Evolutionary conservation across 2,797 vertebrate species (phyloP).

Genomic region (Neomorphus geoffroyi): DNA sequence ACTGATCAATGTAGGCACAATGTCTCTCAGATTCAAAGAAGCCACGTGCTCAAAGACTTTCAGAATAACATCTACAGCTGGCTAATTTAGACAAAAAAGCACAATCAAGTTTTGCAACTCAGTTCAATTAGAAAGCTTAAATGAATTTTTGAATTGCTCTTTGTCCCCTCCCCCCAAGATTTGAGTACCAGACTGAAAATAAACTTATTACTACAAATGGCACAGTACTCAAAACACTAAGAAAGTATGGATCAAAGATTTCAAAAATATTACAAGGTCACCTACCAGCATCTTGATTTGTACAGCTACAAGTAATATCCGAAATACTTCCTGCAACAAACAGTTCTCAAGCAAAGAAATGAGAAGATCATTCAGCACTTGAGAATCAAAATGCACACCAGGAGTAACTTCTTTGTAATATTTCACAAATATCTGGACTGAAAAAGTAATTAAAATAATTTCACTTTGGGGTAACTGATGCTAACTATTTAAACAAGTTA

Average conservation of each 20-base stretch:
- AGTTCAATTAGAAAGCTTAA: not conserved
- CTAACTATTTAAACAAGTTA: not conserved
- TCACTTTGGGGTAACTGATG: not conserved
- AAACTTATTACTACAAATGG: not conserved
- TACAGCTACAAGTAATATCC: slow-evolving; percentile 73
- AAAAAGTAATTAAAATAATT: slow-evolving; percentile 33
- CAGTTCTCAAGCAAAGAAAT: slow-evolving; percentile 79
- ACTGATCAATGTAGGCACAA: slow-evolving; percentile 80
- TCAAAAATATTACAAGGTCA: slow-evolving; percentile 2
- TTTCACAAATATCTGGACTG: slow-evolving; percentile 84
- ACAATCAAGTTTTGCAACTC: slow-evolving; percentile 5
- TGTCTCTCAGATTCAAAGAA: slow-evolving; percentile 73
- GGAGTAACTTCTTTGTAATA: slow-evolving; percentile 85
- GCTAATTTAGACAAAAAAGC: slow-evolving; percentile 76
- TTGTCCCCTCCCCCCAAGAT: not conserved
- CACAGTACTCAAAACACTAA: not conserved
- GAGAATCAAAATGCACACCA: slow-evolving; percentile 79
- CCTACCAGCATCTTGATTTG: slow-evolving; percentile 76
- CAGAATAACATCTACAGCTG: slow-evolving; percentile 80
- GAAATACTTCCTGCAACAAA: slow-evolving; percentile 82
- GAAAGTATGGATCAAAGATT: not conserved
- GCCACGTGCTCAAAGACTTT: slow-evolving; percentile 84
- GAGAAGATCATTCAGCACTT: slow-evolving; percentile 81
- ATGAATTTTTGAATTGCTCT: not conserved
- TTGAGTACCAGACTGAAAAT: not conserved